Evolutionary conservation across 37 sponge, comb jelly and placozoan species (phyloP).

Genomic region (Axinella damicornis): DNA sequence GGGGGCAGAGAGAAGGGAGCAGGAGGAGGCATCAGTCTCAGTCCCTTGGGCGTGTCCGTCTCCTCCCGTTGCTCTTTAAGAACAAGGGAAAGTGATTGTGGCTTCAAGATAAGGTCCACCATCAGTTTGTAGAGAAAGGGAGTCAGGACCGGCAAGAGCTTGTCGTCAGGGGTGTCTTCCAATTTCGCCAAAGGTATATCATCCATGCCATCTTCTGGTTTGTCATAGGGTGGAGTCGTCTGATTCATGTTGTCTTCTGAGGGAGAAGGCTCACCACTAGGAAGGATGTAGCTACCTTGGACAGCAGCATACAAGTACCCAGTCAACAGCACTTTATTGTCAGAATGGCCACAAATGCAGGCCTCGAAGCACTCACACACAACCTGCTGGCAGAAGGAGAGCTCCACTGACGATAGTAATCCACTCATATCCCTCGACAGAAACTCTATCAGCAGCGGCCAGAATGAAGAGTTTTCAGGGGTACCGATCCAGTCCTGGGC

Average conservation of each 20-base stretch:
- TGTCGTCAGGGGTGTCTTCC: too few relatives aligned
- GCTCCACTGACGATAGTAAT: not conserved
- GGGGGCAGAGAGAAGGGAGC: constrained; percentile 44
- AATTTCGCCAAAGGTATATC: too few relatives aligned
- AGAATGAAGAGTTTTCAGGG: constrained; percentile 7
- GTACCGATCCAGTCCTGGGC: constrained; percentile 52
- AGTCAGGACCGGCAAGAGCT: constrained; percentile 55
- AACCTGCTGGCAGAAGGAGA: constrained; percentile 54
- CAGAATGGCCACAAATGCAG: constrained; percentile 18
- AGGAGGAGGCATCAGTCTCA: not conserved
- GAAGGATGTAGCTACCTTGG: not conserved
- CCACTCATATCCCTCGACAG: constrained; percentile 8
- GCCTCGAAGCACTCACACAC: constrained; percentile 59
- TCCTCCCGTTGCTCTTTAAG: constrained; percentile 10
- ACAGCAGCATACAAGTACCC: constrained; percentile 48
- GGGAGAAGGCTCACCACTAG: too few relatives aligned
- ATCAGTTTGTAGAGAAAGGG: constrained; percentile 65
- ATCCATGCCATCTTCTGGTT: too few relatives aligned
- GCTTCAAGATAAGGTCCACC: constrained; percentile 51
- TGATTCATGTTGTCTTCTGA: too few relatives aligned
- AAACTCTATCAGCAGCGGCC: constrained; percentile 44
- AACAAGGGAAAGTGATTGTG: constrained; percentile 56
- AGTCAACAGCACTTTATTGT: constrained; percentile 53
- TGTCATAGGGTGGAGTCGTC: too few relatives aligned
- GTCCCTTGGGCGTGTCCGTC: not conserved